Conservation (phyloP, 37 sponge, comb jelly and placozoan species). For the Ianthella basta region DNA sequence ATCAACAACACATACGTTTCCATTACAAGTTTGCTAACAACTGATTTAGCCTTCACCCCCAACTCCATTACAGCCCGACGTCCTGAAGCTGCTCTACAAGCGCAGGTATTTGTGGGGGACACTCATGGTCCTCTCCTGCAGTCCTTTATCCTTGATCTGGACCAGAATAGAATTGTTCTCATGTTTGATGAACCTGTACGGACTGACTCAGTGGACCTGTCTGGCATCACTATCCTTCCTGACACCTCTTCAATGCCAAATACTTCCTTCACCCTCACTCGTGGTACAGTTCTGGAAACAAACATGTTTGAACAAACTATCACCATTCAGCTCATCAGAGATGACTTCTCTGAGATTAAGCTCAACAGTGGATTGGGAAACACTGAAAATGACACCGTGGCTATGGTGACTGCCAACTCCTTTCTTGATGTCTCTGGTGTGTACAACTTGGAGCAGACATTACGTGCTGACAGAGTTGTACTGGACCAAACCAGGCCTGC, state of each 20-base stretch:
- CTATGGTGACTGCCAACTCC: slow-evolving; percentile 26
- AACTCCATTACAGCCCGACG: slow-evolving; percentile 49
- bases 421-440: slow-evolving; percentile 58
- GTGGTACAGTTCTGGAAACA: slow-evolving; percentile 44
- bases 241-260: slow-evolving; percentile 48
- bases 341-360: slow-evolving; percentile 72
- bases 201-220: slow-evolving; percentile 38
- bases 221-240: slow-evolving; percentile 33
- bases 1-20: slow-evolving; percentile 68
- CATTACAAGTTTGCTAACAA: slow-evolving; percentile 38
- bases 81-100: slow-evolving; percentile 50
- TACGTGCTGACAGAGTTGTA: slow-evolving; percentile 50
- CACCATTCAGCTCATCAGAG: slow-evolving; percentile 36
- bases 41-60: slow-evolving; percentile 66
- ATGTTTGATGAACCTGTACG: slow-evolving; percentile 79
- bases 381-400: slow-evolving; percentile 56
- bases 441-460: slow-evolving; percentile 1
- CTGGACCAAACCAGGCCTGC: slow-evolving; percentile 77
- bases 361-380: slow-evolving; percentile 52
- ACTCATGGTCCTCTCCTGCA: slow-evolving; percentile 46
- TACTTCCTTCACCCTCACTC: slow-evolving; percentile 31
- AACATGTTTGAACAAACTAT: slow-evolving; percentile 35
- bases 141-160: slow-evolving; percentile 70
- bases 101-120: slow-evolving; percentile 50
- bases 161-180: slow-evolving; percentile 57